These are phyloP conservation scores for Scrobipalpa atriplicella DNA, from an alignment of 2,888 invertebrate genomes.

Conservation along the genomic window DNA sequence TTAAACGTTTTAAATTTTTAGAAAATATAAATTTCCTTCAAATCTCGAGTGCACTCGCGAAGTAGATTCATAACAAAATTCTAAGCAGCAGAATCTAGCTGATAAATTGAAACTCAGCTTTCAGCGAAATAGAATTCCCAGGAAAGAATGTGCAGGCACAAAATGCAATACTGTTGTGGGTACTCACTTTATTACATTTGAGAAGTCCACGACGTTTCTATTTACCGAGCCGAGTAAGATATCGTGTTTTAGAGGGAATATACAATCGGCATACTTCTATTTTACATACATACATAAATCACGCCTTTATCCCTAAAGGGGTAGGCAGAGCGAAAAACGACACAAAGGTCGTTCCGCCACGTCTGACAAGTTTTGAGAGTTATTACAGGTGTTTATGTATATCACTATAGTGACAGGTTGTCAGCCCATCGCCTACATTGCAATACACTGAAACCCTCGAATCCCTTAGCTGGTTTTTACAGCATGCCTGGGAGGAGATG, in stretches of 20 bases:
- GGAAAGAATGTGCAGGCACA: conserved; percentile 34
- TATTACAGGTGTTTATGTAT: too few species aligned
- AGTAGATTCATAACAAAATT: conserved; percentile 19
- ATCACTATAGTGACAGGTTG: too few species aligned
- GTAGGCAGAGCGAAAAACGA: too few species aligned
- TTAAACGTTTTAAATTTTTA: too few species aligned
- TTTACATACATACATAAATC: too few species aligned
- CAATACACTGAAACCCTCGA: too few species aligned
- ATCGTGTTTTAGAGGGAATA: neutral
- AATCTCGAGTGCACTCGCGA: neutral
- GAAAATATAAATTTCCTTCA: neutral
- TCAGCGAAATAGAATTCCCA: conserved; percentile 38
- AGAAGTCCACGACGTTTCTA: conserved; percentile 28
- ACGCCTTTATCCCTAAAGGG: too few species aligned
- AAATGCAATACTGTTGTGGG: conserved; percentile 42
- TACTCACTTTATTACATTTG: conserved; percentile 47
- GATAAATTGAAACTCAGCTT: conserved; percentile 41
- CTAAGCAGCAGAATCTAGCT: conserved; percentile 21
- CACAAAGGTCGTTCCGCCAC: too few species aligned
- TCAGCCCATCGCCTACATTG: too few species aligned
- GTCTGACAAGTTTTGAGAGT: too few species aligned
- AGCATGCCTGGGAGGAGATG: too few species aligned
- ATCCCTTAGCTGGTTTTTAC: too few species aligned
- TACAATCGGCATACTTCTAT: neutral
- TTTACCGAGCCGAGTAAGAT: neutral